Evolutionary conservation across 2,797 vertebrate species (phyloP).

Genomic region (Ammospiza maritima): DNA sequence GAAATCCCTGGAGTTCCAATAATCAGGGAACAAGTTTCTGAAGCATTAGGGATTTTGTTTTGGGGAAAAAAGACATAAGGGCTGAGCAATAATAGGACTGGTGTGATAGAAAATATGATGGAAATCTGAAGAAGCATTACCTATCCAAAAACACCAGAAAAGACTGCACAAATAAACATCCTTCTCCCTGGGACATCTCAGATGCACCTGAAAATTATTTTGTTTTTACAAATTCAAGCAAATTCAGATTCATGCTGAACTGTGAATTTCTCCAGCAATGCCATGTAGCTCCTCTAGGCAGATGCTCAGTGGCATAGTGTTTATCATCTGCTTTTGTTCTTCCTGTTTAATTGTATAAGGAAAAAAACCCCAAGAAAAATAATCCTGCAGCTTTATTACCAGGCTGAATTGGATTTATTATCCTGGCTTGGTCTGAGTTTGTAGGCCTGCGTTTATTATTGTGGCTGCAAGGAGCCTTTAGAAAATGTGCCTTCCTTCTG

Average conservation of each 20-base stretch:
- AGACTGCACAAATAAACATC: background rate
- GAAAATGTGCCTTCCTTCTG: background rate
- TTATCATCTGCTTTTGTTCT: background rate
- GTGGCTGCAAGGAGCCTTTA: background rate
- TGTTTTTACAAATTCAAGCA: background rate
- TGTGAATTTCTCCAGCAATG: background rate
- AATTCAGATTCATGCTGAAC: background rate
- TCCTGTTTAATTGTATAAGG: background rate
- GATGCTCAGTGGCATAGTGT: background rate
- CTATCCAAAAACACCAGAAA: background rate
- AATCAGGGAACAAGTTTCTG: background rate
- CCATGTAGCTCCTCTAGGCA: background rate
- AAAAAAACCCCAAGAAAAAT: background rate
- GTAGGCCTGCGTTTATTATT: background rate
- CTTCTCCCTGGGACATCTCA: background rate
- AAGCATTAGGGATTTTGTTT: background rate
- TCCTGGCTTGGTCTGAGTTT: background rate
- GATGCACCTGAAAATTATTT: background rate
- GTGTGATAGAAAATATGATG: background rate
- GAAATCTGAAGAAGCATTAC: background rate
- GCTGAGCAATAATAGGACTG: background rate
- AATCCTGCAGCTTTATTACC: background rate
- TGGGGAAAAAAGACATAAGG: background rate
- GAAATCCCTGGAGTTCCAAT: background rate
- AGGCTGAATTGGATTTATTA: background rate